phyloP scores from a whole-genome alignment of 2,888 invertebrate species.

The Blera fallax region DNA sequence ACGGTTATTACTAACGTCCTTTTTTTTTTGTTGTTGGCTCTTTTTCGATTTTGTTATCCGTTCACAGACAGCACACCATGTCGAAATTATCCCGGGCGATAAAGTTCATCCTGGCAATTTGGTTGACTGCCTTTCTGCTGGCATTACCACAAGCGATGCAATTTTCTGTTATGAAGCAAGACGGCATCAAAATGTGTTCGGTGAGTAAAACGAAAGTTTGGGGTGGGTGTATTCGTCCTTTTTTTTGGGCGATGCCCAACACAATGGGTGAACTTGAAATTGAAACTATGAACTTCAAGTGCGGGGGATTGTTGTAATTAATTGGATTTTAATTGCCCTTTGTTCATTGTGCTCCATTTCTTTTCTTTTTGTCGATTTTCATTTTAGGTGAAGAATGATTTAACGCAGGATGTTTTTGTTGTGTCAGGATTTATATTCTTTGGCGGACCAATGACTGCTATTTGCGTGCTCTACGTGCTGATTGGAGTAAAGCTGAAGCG shows the following conservation, averaged over 20 bases:
- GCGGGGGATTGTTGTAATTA: constrained; percentile 17
- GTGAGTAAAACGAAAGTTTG: constrained; percentile 75
- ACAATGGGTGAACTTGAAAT: constrained; percentile 22
- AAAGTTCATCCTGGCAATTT: constrained; percentile 90
- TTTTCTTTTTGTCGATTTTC: constrained; percentile 2
- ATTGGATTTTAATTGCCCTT: constrained; percentile 58
- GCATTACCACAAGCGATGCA: constrained; percentile 88
- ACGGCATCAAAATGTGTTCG: constrained; percentile 79
- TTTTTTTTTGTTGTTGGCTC: constrained; percentile 14
- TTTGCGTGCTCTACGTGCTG: constrained; percentile 90
- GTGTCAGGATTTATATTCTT: constrained; percentile 92
- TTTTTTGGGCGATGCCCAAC: neutral
- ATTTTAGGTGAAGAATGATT: constrained; percentile 80
- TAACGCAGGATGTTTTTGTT: constrained; percentile 87
- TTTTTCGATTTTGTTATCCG: constrained; percentile 43
- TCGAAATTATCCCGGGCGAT: constrained; percentile 93
- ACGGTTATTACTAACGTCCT: constrained; percentile 44
- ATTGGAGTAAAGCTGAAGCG: constrained; percentile 88
- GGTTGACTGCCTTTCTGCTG: constrained; percentile 89
- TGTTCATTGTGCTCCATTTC: constrained; percentile 15
- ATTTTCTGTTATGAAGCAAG: constrained; percentile 79
- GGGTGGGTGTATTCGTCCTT: neutral
- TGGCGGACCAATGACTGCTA: constrained; percentile 92
- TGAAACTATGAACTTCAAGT: constrained; percentile 38
- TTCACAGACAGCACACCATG: constrained; percentile 87